Base-by-base conservation (phyloP, 2,888 invertebrate genomes). In the Dolichomitus sp. region DNA sequence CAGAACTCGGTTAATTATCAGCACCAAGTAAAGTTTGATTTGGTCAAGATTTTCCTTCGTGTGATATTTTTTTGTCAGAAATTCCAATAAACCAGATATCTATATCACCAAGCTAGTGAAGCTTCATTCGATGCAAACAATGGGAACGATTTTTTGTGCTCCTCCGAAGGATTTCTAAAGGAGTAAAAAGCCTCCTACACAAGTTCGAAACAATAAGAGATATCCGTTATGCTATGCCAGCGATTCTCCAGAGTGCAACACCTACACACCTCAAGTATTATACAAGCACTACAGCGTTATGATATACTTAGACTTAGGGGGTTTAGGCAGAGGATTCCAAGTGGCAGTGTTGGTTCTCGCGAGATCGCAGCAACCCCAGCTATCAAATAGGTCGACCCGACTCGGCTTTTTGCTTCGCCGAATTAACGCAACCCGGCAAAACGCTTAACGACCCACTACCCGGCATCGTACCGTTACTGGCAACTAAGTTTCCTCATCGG, bases 361-460 rank as follows among this genome's bases (percentile, higher is more conserved):
- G 54, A 61, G 63, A 69, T 73, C 69, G 73, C 54, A 74, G 63
- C 54, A 69, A 68, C 68, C 68, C 52, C 68, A 42, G 52, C 65
- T 68, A 66, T 61, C 77, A 52, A n/a, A 30, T 9, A 45, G 72
- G 50, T 33, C 50, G 19, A 57, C 59, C 54, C 52, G 42, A 48
- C 42, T 70, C 42, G 66, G 57, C 75, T 83, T 80, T 83, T 83
- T 83, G 76, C 83, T 68, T 37, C 61, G 37, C 27, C 70, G 83
- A 80, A 83, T 83, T 80, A 83, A 80, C 83, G 79, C 45, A 54
- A 65, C 59, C 68, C 66, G 30, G 75, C 76, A 83, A 83, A 83
- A 80, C 76, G 83, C 66, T 80, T 72, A 83, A 83, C 80, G 72
- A 68, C 75, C 79, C 33, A 72, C 66, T 48, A 72, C 57, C 33